phyloP scores from a whole-genome alignment of 2,797 vertebrate genomes.

The Kryptolebias ocellatus region DNA sequence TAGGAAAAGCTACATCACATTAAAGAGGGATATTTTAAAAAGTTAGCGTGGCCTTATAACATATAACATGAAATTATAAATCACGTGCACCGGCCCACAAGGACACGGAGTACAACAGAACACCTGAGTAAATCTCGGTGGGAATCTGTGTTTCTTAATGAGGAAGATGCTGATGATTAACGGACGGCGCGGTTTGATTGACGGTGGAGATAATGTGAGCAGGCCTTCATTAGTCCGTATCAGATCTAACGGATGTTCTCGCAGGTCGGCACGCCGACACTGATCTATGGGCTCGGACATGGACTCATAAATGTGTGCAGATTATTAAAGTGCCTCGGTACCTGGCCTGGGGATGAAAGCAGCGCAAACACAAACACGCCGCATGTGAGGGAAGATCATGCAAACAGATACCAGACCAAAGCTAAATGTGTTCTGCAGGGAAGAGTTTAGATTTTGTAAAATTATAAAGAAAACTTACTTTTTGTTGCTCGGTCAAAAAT shows the following conservation, averaged over 20 bases:
- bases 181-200: slow-evolving; percentile 47
- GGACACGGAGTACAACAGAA: slow-evolving; percentile 8
- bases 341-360: background rate
- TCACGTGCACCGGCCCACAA: slow-evolving; percentile 3
- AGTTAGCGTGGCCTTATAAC: background rate
- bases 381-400: background rate
- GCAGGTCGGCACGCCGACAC: slow-evolving; percentile 48
- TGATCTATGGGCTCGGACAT: slow-evolving; percentile 60
- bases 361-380: background rate
- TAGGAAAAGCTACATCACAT: slow-evolving; percentile 8
- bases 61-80: slow-evolving; percentile 3
- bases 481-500: background rate
- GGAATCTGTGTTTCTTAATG: slow-evolving; percentile 59
- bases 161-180: slow-evolving; percentile 59
- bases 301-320: slow-evolving; percentile 50
- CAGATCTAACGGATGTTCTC: slow-evolving; percentile 48
- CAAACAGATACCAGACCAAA: background rate
- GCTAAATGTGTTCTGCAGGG: background rate
- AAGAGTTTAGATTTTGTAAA: background rate
- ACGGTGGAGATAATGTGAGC: slow-evolving; percentile 62
- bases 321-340: slow-evolving; percentile 45
- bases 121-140: slow-evolving; percentile 27
- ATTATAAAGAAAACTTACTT: background rate
- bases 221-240: slow-evolving; percentile 62
- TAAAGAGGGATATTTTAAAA: background rate